Base-by-base conservation (phyloP, 2,113 vertebrate genomes). In the Thomomys bottae region DNA sequence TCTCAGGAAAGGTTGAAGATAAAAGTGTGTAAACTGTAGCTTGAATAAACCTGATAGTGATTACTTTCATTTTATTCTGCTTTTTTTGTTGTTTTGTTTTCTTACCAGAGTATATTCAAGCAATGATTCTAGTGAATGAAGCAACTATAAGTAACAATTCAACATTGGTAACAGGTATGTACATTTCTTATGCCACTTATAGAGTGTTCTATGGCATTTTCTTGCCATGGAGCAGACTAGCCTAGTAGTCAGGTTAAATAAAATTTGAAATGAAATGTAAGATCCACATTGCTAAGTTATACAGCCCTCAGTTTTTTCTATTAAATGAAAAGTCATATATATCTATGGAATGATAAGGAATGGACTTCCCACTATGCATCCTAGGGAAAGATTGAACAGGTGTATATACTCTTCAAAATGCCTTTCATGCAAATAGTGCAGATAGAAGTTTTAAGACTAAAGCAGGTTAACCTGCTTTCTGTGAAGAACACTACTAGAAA, bases 61-160 rank as follows among this genome's bases (percentile, higher is more conserved):
- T 68, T 72, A 38, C 54, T 84, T 80, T 84, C 14, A n/a, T 54
- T 90, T 3, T 71, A 84, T 96, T 23, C 24, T 89, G 28, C 24
- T 92, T 95, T 3, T 67, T 54, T 57, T 90, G 93, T 91, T 6
- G 5, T 15, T 59, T 26, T 61, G 5, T 61, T 61, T 61, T 18
- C 81, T 95, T 83, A 67, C 59, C 5, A 98, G 97, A 98, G 75
- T 98, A 79, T 42, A 93, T 96, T 59, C 97, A 98, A 96, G 98
- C 98, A 79, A 98, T 97, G 97, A 76, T 95, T 70, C 82, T 98
- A 84, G 97, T 97, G 71, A 98, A 98, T 67, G 97, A 97, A 95
- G 97, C 97, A 88, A 92, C 96, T 90, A 68, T 96, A 66, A 94
- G 90, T 75, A 96, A 96, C 84, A 97, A 92, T 88, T 93, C 96